Conservation (phyloP, 2,113 vertebrate species). For the Oreocharis arfaki region DNA sequence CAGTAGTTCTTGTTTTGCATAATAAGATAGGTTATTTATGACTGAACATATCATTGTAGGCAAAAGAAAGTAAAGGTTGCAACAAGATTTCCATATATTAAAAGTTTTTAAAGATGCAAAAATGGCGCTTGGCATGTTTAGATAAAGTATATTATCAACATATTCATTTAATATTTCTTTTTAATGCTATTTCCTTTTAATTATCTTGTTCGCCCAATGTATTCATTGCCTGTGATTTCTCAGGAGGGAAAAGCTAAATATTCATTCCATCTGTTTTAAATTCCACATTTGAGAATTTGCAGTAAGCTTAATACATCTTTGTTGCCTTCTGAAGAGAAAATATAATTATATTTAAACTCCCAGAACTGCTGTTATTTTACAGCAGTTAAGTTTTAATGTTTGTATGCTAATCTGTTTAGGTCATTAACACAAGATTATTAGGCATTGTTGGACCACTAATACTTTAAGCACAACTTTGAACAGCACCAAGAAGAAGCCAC, state of each 20-base stretch:
- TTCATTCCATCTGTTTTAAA: slow-evolving; percentile 51
- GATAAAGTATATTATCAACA: background rate
- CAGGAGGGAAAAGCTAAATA: slow-evolving; percentile 46
- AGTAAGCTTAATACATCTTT: slow-evolving; percentile 14
- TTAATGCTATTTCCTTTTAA: slow-evolving; percentile 13
- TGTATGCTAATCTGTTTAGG: slow-evolving; percentile 25
- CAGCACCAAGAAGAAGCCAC: background rate
- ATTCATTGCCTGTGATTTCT: slow-evolving; percentile 11
- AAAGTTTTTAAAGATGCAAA: background rate
- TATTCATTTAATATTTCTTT: background rate
- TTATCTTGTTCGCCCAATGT: background rate
- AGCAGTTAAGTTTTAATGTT: slow-evolving; percentile 50
- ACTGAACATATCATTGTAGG: background rate
- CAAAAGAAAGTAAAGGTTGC: background rate
- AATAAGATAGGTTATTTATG: background rate
- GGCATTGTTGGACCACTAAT: background rate
- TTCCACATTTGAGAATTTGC: slow-evolving; percentile 31
- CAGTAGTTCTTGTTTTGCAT: background rate
- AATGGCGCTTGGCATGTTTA: background rate
- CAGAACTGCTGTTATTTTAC: slow-evolving; percentile 44
- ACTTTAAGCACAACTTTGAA: background rate
- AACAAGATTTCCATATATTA: background rate
- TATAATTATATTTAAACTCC: slow-evolving; percentile 23
- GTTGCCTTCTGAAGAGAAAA: slow-evolving; percentile 51
- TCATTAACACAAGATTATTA: background rate